phyloP scores from a whole-genome alignment of 2,888 invertebrate genomes.

The Philaethria dido region DNA sequence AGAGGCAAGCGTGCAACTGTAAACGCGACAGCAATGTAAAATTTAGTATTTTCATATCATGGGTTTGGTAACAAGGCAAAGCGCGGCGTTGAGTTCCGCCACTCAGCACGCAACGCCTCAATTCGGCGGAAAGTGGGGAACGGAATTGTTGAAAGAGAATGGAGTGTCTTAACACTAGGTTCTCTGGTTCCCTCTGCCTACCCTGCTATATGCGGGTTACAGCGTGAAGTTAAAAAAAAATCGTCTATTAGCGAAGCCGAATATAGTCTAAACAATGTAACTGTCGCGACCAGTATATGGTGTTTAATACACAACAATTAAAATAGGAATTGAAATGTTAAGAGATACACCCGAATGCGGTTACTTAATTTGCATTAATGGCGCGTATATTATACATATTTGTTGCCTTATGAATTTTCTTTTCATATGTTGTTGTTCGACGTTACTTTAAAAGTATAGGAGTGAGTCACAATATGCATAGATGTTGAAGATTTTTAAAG shows the following conservation, averaged over 20 bases:
- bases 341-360: slow-evolving; percentile 19
- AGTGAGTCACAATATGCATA: slow-evolving; percentile 23
- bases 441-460: slow-evolving; percentile 16
- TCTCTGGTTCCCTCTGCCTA: too few species aligned
- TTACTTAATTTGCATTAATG: slow-evolving; percentile 32
- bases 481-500: slow-evolving; percentile 16
- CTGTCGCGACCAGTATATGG: not conserved
- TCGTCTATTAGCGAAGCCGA: not conserved
- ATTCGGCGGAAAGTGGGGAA: too few species aligned
- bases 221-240: too few species aligned
- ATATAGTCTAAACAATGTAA: slow-evolving; percentile 2
- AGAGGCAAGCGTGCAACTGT: too few species aligned
- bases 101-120: too few species aligned
- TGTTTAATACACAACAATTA: slow-evolving; percentile 11
- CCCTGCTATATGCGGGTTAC: too few species aligned
- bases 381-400: slow-evolving; percentile 10
- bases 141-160: too few species aligned
- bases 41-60: too few species aligned
- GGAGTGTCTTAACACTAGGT: too few species aligned
- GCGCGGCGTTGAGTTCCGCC: too few species aligned
- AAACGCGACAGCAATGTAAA: too few species aligned
- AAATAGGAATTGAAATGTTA: slow-evolving; percentile 22
- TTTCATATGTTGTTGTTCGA: slow-evolving; percentile 13
- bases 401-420: slow-evolving; percentile 14
- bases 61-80: too few species aligned